phyloP scores from a whole-genome alignment of 1,140 invertebrate species.

The Drosophila simulans region DNA sequence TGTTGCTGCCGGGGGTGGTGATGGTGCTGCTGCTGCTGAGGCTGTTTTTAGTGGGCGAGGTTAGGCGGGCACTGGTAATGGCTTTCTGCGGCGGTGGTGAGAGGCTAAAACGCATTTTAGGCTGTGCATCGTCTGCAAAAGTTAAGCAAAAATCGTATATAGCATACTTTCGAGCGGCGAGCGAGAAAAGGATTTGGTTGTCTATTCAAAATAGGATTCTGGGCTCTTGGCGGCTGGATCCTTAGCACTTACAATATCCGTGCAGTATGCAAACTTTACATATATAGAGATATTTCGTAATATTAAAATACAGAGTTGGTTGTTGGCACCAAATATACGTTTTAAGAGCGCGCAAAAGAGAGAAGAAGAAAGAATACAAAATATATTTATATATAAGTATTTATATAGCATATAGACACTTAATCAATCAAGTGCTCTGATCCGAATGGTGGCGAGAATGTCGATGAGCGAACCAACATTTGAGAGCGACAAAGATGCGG shows the following conservation, averaged over 20 bases:
- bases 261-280: constrained; percentile 84
- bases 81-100: constrained; percentile 81
- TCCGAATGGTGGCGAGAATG: constrained; percentile 44
- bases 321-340: constrained; percentile 43
- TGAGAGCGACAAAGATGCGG: constrained; percentile 14
- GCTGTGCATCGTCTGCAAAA: constrained; percentile 82
- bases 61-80: constrained; percentile 59
- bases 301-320: constrained; percentile 41
- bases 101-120: constrained; percentile 84
- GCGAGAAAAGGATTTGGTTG: neutral
- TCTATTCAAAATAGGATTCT: constrained; percentile 18
- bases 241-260: constrained; percentile 83
- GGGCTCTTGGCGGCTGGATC: constrained; percentile 22
- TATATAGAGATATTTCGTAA: constrained; percentile 42
- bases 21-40: constrained; percentile 14
- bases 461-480: constrained; percentile 36
- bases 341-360: constrained; percentile 64
- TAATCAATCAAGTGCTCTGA: constrained; percentile 48
- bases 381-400: constrained; percentile 55
- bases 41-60: constrained; percentile 54
- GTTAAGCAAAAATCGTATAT: constrained; percentile 38
- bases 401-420: constrained; percentile 57
- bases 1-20: constrained; percentile 33
- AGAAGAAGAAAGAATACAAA: constrained; percentile 75
- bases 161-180: constrained; percentile 20